Conservation (phyloP, 2,113 vertebrate species). For the Tretioscincus oriximinensis region DNA sequence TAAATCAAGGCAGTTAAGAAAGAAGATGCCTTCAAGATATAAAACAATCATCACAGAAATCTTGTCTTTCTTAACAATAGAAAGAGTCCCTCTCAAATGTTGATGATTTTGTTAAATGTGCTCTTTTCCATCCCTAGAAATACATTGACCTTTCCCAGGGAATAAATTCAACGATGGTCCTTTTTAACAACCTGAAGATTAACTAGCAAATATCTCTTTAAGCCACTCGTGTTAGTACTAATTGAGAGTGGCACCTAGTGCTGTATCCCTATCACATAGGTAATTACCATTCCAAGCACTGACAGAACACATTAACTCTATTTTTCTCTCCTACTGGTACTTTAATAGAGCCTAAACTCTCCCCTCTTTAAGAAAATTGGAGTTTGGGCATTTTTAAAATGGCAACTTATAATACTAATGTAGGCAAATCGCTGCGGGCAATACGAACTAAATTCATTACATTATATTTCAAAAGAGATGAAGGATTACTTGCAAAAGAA, state of each 20-base stretch:
- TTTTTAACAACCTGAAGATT: conserved; percentile 8
- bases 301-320: neutral
- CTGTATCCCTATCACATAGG: neutral
- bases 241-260: neutral
- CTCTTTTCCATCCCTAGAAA: neutral
- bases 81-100: neutral
- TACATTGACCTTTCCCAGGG: neutral
- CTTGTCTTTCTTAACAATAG: conserved; percentile 16
- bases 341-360: neutral
- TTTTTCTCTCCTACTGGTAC: neutral
- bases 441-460: neutral
- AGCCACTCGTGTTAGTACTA: conserved; percentile 10
- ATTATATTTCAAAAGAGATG: neutral
- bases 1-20: conserved; percentile 1
- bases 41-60: conserved; percentile 6
- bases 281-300: neutral
- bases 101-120: neutral
- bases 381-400: neutral
- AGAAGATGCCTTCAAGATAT: conserved; percentile 19
- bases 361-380: neutral
- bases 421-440: neutral
- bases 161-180: conserved; percentile 18
- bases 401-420: neutral
- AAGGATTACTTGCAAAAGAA: neutral
- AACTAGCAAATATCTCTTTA: neutral